Evolutionary conservation across 2,888 invertebrate species (phyloP), one percentile per base, ranked within the genome.

Genomic region (Pandemis heparana): DNA sequence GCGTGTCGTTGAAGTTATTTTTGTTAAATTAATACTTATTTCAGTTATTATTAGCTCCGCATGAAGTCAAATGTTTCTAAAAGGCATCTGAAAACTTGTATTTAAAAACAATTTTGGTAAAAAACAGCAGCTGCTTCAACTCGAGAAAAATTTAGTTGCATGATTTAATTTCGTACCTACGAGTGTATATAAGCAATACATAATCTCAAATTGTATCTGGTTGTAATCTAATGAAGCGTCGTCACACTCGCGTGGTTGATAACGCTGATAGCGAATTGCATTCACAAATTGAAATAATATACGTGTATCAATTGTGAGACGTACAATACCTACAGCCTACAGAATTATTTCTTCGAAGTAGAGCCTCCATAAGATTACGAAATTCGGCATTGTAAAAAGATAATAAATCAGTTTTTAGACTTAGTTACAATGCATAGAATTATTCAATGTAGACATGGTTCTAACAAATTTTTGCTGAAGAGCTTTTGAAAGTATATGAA

Each of bases 241-340:
- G 81, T 81, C 81, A 82, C 75, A 75, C 72, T 69, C 75, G 75
- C 76, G 73, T 77, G 63, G 71, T 70, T 77, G 83, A 86, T 88
- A 87, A 81, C 74, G 64, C 16, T 75, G 84, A 85, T 86, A 87
- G 76, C 75, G 63, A 64, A 70, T 59, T 85, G 82, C 85, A 85
- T 82, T 85, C 79, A 85, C 82, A 79, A 83, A 81, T 81, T 78
- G 77, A 77, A 23, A 78, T 48, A 38, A 43, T 59, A 18, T 64
- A 14, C 48, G 38, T 48, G 18, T 53, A 53, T 69, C 41, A n/a
- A 39, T 46, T 41, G 39, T 41, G 7, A 23, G 63, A 63, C 23
- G 46, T 23, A 43, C 16, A n/a, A 60, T 39, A 39, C 39, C 39
- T 61, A 61, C 7, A 61, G 39, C n/a, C n/a, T 53, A 18, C 53